Conservation (phyloP, 2,113 vertebrate species). For the Emydura subglobosa region DNA sequence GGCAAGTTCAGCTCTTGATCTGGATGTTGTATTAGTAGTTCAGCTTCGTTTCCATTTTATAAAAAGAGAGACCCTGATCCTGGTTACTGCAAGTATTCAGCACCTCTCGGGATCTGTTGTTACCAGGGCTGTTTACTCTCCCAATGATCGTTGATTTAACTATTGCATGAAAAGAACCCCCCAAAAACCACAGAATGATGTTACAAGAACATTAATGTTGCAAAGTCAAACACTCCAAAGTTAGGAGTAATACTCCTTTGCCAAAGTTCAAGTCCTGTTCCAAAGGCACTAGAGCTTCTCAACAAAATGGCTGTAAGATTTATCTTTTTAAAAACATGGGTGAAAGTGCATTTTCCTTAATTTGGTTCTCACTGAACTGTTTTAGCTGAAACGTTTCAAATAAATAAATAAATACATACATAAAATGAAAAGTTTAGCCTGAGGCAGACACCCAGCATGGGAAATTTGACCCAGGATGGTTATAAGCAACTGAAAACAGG, state of each 20-base stretch:
- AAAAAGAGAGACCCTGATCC: neutral
- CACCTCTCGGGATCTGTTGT: neutral
- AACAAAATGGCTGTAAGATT: neutral
- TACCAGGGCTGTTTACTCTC: neutral
- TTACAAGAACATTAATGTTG: neutral
- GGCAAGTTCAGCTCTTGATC: too few species aligned
- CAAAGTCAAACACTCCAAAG: neutral
- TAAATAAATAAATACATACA: too few species aligned
- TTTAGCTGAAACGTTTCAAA: constrained; percentile 41
- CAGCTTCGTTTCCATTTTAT: neutral
- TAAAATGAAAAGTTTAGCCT: neutral
- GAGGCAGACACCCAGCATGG: constrained; percentile 30
- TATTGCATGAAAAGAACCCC: constrained; percentile 1
- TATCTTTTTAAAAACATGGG: constrained; percentile 55
- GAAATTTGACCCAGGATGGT: neutral
- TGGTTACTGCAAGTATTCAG: neutral
- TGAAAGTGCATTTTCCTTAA: constrained; percentile 34
- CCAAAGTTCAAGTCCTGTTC: neutral
- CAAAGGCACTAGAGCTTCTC: neutral
- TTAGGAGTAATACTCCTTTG: neutral
- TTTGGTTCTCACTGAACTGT: constrained; percentile 31
- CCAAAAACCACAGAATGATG: neutral
- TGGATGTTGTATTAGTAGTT: too few species aligned
- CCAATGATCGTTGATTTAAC: neutral
- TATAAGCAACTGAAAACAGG: neutral